phyloP scores from a whole-genome alignment of 2,113 vertebrate genomes.

The Indicator maculatus region DNA sequence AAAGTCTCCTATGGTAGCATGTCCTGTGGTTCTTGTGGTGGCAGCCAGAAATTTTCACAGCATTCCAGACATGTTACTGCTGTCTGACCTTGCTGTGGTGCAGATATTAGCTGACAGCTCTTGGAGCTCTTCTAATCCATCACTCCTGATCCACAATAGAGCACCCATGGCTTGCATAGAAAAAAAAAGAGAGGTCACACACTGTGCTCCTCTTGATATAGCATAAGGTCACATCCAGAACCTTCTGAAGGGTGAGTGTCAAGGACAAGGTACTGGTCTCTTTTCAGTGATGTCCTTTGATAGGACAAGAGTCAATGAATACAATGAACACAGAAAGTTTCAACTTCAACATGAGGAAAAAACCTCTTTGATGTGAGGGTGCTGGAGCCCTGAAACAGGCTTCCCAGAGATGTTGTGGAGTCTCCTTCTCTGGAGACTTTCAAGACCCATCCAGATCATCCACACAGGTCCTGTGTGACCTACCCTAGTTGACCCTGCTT shows the following conservation, averaged over 20 bases:
- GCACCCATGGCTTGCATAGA: background rate
- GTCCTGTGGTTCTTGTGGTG: background rate
- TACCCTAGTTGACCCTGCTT: too few species aligned
- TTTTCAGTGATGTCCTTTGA: too few species aligned
- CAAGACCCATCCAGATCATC: too few species aligned
- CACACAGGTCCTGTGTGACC: too few species aligned
- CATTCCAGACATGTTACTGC: constrained; percentile 1
- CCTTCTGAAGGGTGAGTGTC: background rate
- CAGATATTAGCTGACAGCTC: constrained; percentile 16
- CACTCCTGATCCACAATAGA: background rate
- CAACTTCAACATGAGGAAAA: too few species aligned
- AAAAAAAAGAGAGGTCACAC: background rate
- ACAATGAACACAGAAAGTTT: too few species aligned
- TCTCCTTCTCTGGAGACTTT: too few species aligned
- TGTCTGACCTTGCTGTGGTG: background rate
- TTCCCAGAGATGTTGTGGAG: too few species aligned
- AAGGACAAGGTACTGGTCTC: too few species aligned
- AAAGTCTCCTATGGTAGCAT: background rate
- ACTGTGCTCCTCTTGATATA: background rate
- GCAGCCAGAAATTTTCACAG: constrained; percentile 8
- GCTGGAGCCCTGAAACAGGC: too few species aligned
- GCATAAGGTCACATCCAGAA: background rate
- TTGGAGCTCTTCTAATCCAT: constrained; percentile 15
- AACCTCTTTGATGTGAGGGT: too few species aligned
- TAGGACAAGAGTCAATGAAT: too few species aligned